Evolutionary conservation across 2,113 vertebrate genomes (phyloP).

Genomic region (Pachypanchax playfairii): DNA sequence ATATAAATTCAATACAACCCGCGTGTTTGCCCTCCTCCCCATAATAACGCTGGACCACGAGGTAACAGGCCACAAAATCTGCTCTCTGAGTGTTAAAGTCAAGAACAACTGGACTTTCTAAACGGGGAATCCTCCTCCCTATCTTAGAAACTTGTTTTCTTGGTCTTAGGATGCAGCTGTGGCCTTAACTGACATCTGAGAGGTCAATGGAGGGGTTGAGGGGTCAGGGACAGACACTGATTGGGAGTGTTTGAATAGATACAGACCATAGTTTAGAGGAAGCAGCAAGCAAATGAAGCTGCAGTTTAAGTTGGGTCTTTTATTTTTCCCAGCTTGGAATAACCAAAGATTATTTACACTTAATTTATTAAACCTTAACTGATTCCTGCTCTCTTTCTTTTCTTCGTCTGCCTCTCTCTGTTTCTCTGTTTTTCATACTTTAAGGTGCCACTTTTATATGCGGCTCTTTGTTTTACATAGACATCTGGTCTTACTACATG

Average conservation of each 20-base stretch:
- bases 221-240: constrained; percentile 48
- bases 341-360: too few relatives aligned
- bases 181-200: constrained; percentile 45
- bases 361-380: too few relatives aligned
- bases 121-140: constrained; percentile 14
- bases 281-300: constrained; percentile 16
- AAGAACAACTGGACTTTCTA: constrained; percentile 6
- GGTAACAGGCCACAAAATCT: constrained; percentile 39
- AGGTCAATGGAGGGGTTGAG: constrained; percentile 25
- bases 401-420: too few relatives aligned
- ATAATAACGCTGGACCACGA: constrained; percentile 23
- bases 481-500: too few relatives aligned
- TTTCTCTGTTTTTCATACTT: too few relatives aligned
- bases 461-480: too few relatives aligned
- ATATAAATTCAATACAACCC: constrained; percentile 53
- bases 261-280: constrained; percentile 31
- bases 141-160: constrained; percentile 22
- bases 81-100: constrained; percentile 23
- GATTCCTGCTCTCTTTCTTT: too few relatives aligned
- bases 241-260: constrained; percentile 56
- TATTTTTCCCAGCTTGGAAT: constrained; percentile 1
- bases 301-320: constrained; percentile 15
- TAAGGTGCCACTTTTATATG: too few relatives aligned
- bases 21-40: constrained; percentile 26
- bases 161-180: constrained; percentile 68